phyloP scores from a whole-genome alignment of 2,113 vertebrate genomes.

The Silurus glanis region DNA sequence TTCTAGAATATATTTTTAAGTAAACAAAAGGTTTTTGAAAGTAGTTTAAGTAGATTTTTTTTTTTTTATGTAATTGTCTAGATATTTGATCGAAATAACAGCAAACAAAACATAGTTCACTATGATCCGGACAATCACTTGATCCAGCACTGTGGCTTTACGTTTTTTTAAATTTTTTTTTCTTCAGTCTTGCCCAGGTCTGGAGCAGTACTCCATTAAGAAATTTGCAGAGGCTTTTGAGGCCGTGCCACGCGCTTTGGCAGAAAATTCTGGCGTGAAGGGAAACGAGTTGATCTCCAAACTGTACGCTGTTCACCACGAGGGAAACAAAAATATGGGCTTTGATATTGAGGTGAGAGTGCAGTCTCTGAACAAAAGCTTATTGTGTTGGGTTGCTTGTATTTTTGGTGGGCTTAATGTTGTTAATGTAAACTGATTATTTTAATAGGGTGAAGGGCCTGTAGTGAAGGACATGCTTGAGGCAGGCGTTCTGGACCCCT shows the following conservation, averaged over 20 bases:
- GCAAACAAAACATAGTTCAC: too few relatives aligned
- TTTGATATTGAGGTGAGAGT: slow-evolving; percentile 93
- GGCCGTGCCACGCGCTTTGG: slow-evolving; percentile 85
- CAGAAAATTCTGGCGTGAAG: slow-evolving; percentile 93
- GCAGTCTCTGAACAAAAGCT: background rate
- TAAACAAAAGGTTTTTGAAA: background rate
- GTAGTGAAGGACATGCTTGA: slow-evolving; percentile 91
- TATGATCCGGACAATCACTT: too few relatives aligned
- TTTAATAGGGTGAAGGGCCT: slow-evolving; percentile 82
- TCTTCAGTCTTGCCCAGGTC: slow-evolving; percentile 87
- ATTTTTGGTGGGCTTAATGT: background rate
- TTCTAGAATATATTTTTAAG: background rate
- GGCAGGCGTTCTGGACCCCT: slow-evolving; percentile 84
- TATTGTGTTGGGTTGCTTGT: background rate
- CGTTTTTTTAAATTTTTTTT: background rate
- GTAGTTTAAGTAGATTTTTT: too few relatives aligned
- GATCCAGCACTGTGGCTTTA: too few relatives aligned
- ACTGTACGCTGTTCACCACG: slow-evolving; percentile 90
- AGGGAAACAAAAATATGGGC: slow-evolving; percentile 91
- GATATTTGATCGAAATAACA: too few relatives aligned
- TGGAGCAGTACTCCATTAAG: slow-evolving; percentile 97
- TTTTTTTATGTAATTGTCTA: too few relatives aligned
- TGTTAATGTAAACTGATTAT: background rate
- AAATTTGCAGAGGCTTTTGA: slow-evolving; percentile 97
- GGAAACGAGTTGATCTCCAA: slow-evolving; percentile 94